phyloP scores from a whole-genome alignment of 1,140 invertebrate species.

The Brachionus angularis region DNA sequence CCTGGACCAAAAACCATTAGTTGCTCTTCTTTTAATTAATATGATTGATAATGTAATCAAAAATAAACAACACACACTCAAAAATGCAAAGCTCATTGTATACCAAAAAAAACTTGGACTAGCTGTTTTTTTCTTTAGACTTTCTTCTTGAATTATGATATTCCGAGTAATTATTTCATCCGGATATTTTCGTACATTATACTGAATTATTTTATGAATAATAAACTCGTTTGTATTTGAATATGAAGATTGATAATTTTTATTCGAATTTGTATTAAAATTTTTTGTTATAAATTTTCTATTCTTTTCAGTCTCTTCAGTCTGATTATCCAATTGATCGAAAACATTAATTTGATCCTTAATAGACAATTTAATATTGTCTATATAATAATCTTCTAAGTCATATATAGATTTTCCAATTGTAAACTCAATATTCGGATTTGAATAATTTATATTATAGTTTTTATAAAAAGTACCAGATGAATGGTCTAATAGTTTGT shows the following conservation, averaged over 20 bases:
- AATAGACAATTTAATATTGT: too few species aligned
- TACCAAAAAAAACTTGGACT: slow-evolving; percentile 2
- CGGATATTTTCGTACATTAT: slow-evolving; percentile 37
- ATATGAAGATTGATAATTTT: too few species aligned
- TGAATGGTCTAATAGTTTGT: slow-evolving; percentile 10
- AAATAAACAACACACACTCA: slow-evolving; percentile 7
- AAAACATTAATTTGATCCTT: too few species aligned
- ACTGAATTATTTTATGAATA: slow-evolving; percentile 22
- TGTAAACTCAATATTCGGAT: too few species aligned
- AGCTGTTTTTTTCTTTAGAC: neutral
- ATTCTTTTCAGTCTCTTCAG: too few species aligned
- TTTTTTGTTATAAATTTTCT: too few species aligned
- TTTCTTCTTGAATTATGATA: neutral
- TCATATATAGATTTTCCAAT: too few species aligned
- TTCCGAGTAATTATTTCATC: slow-evolving; percentile 22
- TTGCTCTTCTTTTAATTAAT: neutral
- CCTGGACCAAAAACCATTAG: slow-evolving; percentile 37
- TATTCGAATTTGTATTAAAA: too few species aligned
- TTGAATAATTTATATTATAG: neutral
- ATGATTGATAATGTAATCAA: slow-evolving; percentile 1
- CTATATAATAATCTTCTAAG: too few species aligned
- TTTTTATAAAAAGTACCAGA: slow-evolving; percentile 25
- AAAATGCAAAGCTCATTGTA: slow-evolving; percentile 2
- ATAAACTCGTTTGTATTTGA: slow-evolving; percentile 37
- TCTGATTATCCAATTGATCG: too few species aligned